Evolutionary conservation across 2,888 invertebrate species (phyloP).

Genomic region (Merodon equestris): DNA sequence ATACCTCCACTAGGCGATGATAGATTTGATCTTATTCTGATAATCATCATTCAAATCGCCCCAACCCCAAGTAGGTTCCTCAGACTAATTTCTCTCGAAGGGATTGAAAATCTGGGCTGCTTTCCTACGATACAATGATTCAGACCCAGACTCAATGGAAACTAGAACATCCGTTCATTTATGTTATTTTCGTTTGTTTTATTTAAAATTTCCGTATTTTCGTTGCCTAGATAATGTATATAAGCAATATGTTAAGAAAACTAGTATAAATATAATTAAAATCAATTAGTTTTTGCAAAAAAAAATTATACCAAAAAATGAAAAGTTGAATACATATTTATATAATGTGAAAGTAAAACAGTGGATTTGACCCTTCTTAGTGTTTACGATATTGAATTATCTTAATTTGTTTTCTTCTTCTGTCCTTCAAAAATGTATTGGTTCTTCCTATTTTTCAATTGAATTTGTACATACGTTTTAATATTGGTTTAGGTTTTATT

Average conservation of each 20-base stretch:
- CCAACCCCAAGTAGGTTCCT: no score
- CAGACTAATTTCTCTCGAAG: no score
- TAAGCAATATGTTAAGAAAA: constrained; percentile 45
- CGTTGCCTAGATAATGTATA: constrained; percentile 64
- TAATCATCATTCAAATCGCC: no score
- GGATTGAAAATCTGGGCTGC: no score
- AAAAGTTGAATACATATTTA: constrained; percentile 68
- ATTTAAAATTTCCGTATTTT: constrained; percentile 18
- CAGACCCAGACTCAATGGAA: no score
- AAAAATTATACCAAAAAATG: constrained; percentile 17
- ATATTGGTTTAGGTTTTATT: constrained; percentile 8
- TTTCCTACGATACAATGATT: no score
- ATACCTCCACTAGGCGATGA: no score
- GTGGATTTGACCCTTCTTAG: constrained; percentile 79
- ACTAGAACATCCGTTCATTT: background rate
- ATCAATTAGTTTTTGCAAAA: constrained; percentile 39
- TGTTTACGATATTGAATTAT: constrained; percentile 57
- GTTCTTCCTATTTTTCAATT: constrained; percentile 30
- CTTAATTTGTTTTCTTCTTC: constrained; percentile 68
- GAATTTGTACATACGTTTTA: constrained; percentile 33
- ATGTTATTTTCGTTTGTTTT: constrained; percentile 6
- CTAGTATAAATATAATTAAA: constrained; percentile 52
- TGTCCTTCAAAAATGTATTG: constrained; percentile 29
- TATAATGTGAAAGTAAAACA: constrained; percentile 77
- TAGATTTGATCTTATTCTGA: no score